Conservation (phyloP, 2,888 invertebrate species). For the Drosophila quinaria region DNA sequence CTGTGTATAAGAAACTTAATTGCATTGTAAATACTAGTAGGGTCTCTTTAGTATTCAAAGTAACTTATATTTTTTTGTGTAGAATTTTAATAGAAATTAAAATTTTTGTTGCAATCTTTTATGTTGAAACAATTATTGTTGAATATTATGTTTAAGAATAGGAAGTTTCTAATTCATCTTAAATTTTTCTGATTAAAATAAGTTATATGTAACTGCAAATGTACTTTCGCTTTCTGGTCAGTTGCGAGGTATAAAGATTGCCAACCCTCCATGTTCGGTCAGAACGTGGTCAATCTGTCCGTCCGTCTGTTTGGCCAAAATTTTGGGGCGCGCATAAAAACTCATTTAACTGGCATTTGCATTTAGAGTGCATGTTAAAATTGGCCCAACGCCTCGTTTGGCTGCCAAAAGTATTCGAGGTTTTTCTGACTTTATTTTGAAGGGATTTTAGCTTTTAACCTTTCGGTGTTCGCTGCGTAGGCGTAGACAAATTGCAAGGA, state of each 20-base stretch:
- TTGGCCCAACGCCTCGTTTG: conserved; percentile 19
- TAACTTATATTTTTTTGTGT: not conserved
- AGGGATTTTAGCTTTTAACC: not conserved
- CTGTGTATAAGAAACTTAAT: not conserved
- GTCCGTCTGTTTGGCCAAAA: conserved; percentile 2
- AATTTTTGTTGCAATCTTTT: too few species aligned
- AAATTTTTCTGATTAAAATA: conserved; percentile 1
- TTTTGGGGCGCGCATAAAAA: conserved; percentile 61
- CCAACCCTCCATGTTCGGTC: not conserved
- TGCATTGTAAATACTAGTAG: not conserved
- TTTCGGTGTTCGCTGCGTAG: conserved; percentile 24
- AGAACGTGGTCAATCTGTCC: not conserved
- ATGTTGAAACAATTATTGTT: too few species aligned
- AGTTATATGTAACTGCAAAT: conserved; percentile 6
- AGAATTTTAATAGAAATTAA: too few species aligned
- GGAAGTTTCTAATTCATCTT: not conserved
- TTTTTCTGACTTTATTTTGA: conserved; percentile 18
- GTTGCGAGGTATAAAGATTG: conserved; percentile 15
- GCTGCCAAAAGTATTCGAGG: conserved; percentile 35
- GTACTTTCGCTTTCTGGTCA: conserved; percentile 37
- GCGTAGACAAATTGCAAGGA: conserved; percentile 47
- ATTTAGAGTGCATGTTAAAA: conserved; percentile 75
- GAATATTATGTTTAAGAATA: too few species aligned
- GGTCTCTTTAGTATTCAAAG: not conserved
- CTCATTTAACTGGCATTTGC: conserved; percentile 80